Conservation (phyloP, 2,797 vertebrate species). For the Clarias platycephalus region DNA sequence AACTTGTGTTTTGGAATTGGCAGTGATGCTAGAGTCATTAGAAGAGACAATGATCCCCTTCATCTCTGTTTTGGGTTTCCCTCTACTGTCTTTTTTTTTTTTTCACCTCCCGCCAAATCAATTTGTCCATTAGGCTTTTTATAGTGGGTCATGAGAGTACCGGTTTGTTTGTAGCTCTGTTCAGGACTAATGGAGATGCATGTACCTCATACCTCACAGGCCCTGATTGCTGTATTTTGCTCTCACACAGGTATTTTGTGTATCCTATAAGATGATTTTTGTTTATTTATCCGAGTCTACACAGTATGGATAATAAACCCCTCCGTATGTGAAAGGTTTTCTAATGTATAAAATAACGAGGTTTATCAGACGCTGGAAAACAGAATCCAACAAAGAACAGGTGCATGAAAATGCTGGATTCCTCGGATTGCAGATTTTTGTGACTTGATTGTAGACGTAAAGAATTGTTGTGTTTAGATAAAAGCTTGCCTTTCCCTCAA, state of each 20-base stretch:
- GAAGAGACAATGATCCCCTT: constrained; percentile 33
- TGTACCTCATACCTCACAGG: constrained; percentile 31
- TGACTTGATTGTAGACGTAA: constrained; percentile 20
- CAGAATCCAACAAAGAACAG: constrained; percentile 17
- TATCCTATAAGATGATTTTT: constrained; percentile 44
- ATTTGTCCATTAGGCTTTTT: constrained; percentile 38
- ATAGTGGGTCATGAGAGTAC: constrained; percentile 34
- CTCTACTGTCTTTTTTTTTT: not conserved
- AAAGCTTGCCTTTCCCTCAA: constrained; percentile 25
- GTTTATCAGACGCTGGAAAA: constrained; percentile 29
- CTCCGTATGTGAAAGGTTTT: not conserved
- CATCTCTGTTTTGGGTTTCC: constrained; percentile 32
- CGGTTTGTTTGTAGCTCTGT: constrained; percentile 41
- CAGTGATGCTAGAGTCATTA: constrained; percentile 41
- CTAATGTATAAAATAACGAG: constrained; percentile 43
- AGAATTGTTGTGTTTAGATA: constrained; percentile 18
- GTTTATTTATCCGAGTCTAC: constrained; percentile 41
- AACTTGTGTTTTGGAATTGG: constrained; percentile 46
- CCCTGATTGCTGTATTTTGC: constrained; percentile 25
- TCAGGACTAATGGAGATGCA: constrained; percentile 40
- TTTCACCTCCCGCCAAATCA: not conserved
- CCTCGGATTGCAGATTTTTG: not conserved
- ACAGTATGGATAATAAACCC: constrained; percentile 23
- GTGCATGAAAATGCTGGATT: constrained; percentile 10
- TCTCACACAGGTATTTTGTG: constrained; percentile 39